These are phyloP conservation scores for Dipodomys merriami DNA, from an alignment of 2,113 vertebrate species.

Conservation along the genomic window DNA sequence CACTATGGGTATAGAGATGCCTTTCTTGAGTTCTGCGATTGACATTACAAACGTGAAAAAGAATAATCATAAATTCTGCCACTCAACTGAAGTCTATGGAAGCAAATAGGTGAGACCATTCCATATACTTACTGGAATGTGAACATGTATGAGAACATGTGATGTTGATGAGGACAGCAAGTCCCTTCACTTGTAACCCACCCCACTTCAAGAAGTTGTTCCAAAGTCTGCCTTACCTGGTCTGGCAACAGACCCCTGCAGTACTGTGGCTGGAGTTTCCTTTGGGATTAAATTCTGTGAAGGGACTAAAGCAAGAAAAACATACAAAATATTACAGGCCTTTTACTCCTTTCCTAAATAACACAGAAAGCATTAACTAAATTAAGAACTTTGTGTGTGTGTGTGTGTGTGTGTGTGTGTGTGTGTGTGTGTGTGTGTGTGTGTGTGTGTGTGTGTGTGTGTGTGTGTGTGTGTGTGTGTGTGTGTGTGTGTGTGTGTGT, in stretches of 20 bases:
- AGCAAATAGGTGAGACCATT: conserved; percentile 1
- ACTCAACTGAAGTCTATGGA: conserved; percentile 2
- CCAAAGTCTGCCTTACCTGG: conserved; percentile 84
- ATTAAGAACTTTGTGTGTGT: not conserved
- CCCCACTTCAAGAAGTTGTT: conserved; percentile 39
- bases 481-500: too few species aligned
- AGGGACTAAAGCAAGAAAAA: conserved; percentile 82
- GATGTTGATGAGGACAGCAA: conserved; percentile 4
- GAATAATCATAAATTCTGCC: conserved; percentile 1
- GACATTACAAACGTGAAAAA: not conserved
- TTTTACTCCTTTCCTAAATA: conserved; percentile 77
- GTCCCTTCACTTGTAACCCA: not conserved
- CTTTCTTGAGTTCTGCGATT: conserved; percentile 53
- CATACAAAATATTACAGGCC: conserved; percentile 26
- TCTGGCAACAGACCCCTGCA: conserved; percentile 87
- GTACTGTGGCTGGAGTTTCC: conserved; percentile 83
- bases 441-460: too few species aligned
- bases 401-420: too few species aligned
- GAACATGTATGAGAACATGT: not conserved
- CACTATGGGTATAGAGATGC: not conserved
- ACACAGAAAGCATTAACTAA: conserved; percentile 47
- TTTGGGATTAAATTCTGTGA: conserved; percentile 87
- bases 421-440: too few species aligned
- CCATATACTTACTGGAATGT: not conserved
- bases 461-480: too few species aligned